phyloP scores from a whole-genome alignment of 2,113 vertebrate genomes.

The Daubentonia madagascariensis region DNA sequence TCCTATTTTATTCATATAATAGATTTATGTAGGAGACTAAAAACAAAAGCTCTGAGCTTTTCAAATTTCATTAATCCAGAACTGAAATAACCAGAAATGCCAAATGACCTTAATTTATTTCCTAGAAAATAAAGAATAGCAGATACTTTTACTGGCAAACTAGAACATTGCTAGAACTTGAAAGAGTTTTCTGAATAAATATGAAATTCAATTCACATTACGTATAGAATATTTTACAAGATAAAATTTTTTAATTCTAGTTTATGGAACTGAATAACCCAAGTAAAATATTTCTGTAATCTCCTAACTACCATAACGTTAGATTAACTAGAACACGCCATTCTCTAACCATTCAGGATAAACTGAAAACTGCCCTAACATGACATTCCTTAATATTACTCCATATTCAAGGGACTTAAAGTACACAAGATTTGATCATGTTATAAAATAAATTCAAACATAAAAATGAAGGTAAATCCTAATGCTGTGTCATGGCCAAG shows the following conservation, averaged over 20 bases:
- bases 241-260: conserved; percentile 24
- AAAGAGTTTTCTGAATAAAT: neutral
- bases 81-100: neutral
- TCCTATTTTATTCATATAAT: neutral
- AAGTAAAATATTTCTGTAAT: conserved; percentile 27
- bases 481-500: neutral
- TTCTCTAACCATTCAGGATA: neutral
- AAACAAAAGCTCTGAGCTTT: neutral
- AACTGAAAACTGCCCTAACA: conserved; percentile 12
- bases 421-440: neutral
- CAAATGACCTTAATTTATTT: neutral
- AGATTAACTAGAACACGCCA: neutral
- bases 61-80: neutral
- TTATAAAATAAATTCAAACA: conserved; percentile 30
- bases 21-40: neutral
- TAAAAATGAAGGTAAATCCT: conserved; percentile 19
- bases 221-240: neutral
- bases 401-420: conserved; percentile 10
- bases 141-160: neutral
- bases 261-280: neutral
- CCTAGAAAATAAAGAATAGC: neutral
- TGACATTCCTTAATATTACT: neutral
- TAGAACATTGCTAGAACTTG: neutral
- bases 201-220: conserved; percentile 44
- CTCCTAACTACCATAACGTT: conserved; percentile 2